Base-by-base conservation (phyloP, 1,140 invertebrate species). In the Drosophila sproati region DNA sequence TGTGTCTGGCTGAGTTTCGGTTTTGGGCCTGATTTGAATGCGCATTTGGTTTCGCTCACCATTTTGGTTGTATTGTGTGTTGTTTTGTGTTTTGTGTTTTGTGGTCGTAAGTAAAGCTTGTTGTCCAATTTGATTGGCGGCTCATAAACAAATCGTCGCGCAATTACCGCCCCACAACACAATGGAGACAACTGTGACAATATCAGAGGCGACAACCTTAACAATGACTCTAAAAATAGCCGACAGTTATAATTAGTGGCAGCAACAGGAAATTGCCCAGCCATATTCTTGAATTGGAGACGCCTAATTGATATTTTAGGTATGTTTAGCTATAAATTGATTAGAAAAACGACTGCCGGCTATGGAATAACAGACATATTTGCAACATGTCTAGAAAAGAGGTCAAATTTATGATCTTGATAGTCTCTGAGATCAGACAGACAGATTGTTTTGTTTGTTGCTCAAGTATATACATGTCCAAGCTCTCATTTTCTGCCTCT, bases 81-180 rank as follows among this genome's bases (percentile, higher is more conserved):
- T 63, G 4, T 61, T 20, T 41, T 39, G 20, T 66, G 63, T 79
- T 77, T 48, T 78, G 48, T 76, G 37, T 68, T 52, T 37, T 67
- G 56, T 66, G 35, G 43, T 35, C 51, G 52, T 55, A 8, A 50
- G 39, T 43, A 43, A 43, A 43, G 48, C 51, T 64, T 59, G 73
- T 60, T 76, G 80, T 67, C 68, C 77, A 71, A 71, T 72, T 87
- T 78, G 82, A 86, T 76, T 81, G 75, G 75, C 63, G 83, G 77
- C 73, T 85, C 79, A 64, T 77, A 83, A 87, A 80, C 80, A 88
- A 88, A 88, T 88, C 80, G 83, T 61, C 59, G 85, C 71, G 77
- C 83, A 76, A 76, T 76, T 76, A 76, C 41, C 73, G 72, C 54
- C 67, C 64, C 63, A 75, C 66, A 37, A 6, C 20, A 20, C 20